Evolutionary conservation across 2,888 invertebrate genomes (phyloP), one percentile per base, ranked within the genome.

Genomic region (Oxycera nigricornis): DNA sequence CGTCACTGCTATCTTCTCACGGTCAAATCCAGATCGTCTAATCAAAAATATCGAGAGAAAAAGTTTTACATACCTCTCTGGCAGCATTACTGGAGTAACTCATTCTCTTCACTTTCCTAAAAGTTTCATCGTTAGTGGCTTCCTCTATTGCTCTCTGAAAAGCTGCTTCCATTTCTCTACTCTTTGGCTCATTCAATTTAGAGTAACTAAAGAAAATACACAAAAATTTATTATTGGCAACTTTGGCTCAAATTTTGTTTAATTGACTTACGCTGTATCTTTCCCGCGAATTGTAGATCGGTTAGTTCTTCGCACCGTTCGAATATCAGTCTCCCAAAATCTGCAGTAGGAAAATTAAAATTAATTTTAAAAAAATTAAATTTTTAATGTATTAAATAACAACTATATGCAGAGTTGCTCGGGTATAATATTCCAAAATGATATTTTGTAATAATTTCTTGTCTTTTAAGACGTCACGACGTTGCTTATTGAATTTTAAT

Each of bases 301-400:
- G 81, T 92, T 92, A 22, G 88, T 88, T 79, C 91, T 90, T 28
- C 94, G 86, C 0, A 90, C 92, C n/a, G 91, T 88, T 73, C 89
- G 90, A 72, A 94, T 89, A 82, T 94, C 94, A 78, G 91, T 90
- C 81, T 92, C 91, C 93, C 94, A 94, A 84, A 93, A 93, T 41
- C 85, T 86, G 76, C 11, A 50, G 17, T 50, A n/a, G 1, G n/a
- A 77, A 77, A 41, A 65, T 30, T 14, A 55, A 65, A 52, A 73
- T 85, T 17, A 62, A 26, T 22, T 35, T 6, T 35, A 6, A 35
- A 35, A 11, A 35, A 7, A 11, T 35, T 11, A 35, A 35, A 35
- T 35, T 35, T 35, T 35, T 35, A n/a, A n/a, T n/a, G n/a, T n/a
- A n/a, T n/a, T n/a, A n/a, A n/a, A n/a, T n/a, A n/a, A n/a, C n/a